Conservation (phyloP, 1,140 invertebrate genomes). For the Scaptodrosophila lebanonensis region DNA sequence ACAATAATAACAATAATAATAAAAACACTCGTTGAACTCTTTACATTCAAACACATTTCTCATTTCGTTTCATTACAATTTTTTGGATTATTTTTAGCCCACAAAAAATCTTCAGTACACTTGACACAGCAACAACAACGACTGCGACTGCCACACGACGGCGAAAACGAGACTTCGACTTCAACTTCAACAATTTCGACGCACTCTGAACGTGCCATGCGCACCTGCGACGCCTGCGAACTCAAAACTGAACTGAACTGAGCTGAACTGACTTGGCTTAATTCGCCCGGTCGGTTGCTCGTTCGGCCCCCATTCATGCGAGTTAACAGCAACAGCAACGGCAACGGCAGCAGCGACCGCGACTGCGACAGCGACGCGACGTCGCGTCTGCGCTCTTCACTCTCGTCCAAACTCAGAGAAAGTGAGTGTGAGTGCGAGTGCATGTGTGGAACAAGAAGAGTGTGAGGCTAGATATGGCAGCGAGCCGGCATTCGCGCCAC, state of each 20-base stretch:
- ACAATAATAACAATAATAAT: too few relatives aligned
- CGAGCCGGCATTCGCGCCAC: too few relatives aligned
- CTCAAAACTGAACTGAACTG: conserved; percentile 48
- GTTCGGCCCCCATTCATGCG: too few relatives aligned
- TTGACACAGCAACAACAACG: too few relatives aligned
- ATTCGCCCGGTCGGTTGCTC: too few relatives aligned
- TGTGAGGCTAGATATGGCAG: too few relatives aligned
- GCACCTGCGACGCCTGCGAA: conserved; percentile 60
- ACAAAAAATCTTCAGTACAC: conserved; percentile 30
- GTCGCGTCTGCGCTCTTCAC: conserved; percentile 25
- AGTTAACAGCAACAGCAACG: too few relatives aligned
- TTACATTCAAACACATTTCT: conserved; percentile 16
- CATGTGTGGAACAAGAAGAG: too few relatives aligned
- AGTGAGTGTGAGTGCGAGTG: conserved; percentile 58
- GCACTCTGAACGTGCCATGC: conserved; percentile 37
- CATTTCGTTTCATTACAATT: conserved; percentile 31
- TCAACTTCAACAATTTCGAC: conserved; percentile 11
- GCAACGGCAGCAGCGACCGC: conserved; percentile 2
- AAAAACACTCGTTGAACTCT: conserved; percentile 39
- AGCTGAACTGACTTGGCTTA: conserved; percentile 36
- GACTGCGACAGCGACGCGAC: conserved; percentile 1
- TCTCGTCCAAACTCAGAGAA: conserved; percentile 50
- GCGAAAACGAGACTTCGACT: conserved; percentile 26
- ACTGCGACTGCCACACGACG: conserved; percentile 18
- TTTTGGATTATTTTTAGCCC: conserved; percentile 40